These are phyloP conservation scores for Diadegma fenestrale DNA, from an alignment of 2,888 invertebrate species.

Conservation along the genomic window DNA sequence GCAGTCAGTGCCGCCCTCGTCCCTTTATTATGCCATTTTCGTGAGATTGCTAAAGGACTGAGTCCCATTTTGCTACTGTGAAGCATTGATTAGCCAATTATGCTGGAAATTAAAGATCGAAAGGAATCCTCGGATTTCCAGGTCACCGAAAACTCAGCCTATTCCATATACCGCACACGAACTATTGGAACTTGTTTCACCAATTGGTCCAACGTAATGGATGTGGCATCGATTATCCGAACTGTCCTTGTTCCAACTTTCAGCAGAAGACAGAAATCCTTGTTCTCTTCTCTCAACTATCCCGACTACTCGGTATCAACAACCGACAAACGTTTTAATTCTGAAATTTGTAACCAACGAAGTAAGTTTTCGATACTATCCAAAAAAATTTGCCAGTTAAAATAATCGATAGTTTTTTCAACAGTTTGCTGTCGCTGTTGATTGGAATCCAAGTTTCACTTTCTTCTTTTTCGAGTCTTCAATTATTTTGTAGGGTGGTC, in stretches of 20 bases:
- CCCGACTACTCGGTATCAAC: neutral
- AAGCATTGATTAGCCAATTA: constrained; percentile 14
- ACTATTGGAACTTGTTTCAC: constrained; percentile 5
- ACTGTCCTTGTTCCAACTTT: neutral
- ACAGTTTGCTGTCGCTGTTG: neutral
- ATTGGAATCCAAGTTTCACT: no score
- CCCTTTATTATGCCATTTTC: neutral
- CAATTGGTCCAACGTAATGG: neutral
- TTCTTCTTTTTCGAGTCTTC: neutral
- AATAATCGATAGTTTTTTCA: neutral
- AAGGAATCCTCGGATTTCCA: constrained; percentile 1
- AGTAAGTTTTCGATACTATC: neutral
- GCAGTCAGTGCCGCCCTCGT: constrained; percentile 2
- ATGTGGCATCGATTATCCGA: constrained; percentile 19
- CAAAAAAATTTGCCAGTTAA: neutral
- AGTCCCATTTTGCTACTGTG: neutral
- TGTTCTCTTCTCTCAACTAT: neutral
- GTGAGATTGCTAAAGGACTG: neutral
- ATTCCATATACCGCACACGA: neutral
- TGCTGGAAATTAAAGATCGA: constrained; percentile 13
- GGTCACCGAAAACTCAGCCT: constrained; percentile 26
- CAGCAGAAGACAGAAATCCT: neutral
- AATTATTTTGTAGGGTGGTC: neutral
- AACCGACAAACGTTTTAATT: no score
- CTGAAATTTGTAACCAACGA: no score